A percentile compares a stretch with the other conserved stretches of the same genome.
These are phyloP conservation scores for Actinia equina DNA, from an alignment of 64 coral and sea anemone genomes.

Conservation along the genomic window DNA sequence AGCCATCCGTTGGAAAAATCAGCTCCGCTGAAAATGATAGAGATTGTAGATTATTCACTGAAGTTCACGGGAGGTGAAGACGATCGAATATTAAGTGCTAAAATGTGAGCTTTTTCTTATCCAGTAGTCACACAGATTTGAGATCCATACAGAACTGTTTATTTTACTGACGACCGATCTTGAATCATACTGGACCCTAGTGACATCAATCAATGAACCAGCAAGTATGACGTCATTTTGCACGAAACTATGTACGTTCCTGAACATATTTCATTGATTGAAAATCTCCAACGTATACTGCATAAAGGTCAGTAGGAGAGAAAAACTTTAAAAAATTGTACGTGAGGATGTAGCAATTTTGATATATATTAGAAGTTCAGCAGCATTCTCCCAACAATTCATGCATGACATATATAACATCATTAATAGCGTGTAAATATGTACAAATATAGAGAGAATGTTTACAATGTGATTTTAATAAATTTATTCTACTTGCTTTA, in stretches of 20 bases:
- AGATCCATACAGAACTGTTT: neutral
- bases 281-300: too few relatives aligned
- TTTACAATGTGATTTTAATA: too few relatives aligned
- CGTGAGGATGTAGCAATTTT: neutral
- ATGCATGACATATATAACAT: too few relatives aligned
- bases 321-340: neutral
- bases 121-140: neutral
- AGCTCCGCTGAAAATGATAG: neutral
- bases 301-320: neutral
- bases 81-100: neutral
- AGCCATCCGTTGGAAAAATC: neutral
- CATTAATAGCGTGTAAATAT: too few relatives aligned
- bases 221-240: neutral
- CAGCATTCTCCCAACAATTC: too few relatives aligned
- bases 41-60: neutral
- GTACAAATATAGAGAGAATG: too few relatives aligned
- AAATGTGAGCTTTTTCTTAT: neutral
- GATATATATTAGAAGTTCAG: too few relatives aligned
- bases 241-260: too few relatives aligned
- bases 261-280: neutral
- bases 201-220: neutral
- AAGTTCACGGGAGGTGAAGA: neutral
- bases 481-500: too few relatives aligned
- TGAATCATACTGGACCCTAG: neutral
- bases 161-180: neutral